Evolutionary conservation across 2,113 vertebrate species (phyloP).

Genomic region (Corydoras maculifer): DNA sequence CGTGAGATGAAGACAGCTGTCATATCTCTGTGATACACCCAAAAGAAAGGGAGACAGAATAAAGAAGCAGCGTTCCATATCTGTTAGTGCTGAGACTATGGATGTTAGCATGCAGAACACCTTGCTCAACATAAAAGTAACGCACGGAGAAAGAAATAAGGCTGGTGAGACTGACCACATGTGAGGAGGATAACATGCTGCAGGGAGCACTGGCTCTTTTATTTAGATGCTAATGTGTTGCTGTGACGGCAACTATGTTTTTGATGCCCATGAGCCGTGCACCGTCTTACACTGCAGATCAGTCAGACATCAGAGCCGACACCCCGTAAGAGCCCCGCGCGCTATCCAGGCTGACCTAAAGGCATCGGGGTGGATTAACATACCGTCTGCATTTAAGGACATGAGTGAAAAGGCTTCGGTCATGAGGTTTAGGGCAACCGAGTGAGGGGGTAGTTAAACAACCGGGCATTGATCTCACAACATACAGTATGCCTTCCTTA

Average conservation of each 20-base stretch:
- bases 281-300: constrained; percentile 46
- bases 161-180: constrained; percentile 65
- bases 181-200: constrained; percentile 55
- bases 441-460: not conserved
- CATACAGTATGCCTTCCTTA: no score
- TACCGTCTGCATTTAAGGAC: not conserved
- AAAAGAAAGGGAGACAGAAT: constrained; percentile 46
- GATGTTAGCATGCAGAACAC: constrained; percentile 43
- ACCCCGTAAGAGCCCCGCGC: constrained; percentile 61
- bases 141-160: constrained; percentile 60
- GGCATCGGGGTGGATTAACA: constrained; percentile 38
- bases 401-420: constrained; percentile 3
- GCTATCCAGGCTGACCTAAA: constrained; percentile 62
- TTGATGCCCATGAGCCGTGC: constrained; percentile 59
- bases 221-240: constrained; percentile 69
- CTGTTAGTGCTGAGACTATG: constrained; percentile 59
- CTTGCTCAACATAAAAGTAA: constrained; percentile 63
- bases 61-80: constrained; percentile 61
- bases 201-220: constrained; percentile 62
- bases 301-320: constrained; percentile 35
- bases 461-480: not conserved
- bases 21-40: constrained; percentile 57
- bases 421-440: not conserved
- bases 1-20: constrained; percentile 69
- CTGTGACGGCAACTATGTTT: constrained; percentile 64